Evolutionary conservation across 2,888 invertebrate genomes (phyloP).

Genomic region (Spilosoma lubricipeda): DNA sequence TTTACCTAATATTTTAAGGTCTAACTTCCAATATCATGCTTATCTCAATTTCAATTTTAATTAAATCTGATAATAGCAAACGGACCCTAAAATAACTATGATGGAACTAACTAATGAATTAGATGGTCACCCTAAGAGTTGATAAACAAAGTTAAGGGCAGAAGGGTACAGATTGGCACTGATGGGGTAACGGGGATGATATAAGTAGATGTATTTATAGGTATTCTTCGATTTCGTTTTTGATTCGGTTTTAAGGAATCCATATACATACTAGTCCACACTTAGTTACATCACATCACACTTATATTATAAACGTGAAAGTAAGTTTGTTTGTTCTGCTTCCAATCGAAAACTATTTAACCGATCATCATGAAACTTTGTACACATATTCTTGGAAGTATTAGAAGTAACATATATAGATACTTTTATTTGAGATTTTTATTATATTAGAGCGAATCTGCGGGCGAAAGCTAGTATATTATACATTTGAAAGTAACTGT

Average conservation of each 20-base stretch:
- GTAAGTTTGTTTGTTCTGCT: no score
- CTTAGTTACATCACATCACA: no score
- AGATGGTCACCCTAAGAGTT: slow-evolving; percentile 39
- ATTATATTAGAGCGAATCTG: no score
- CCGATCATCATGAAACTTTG: no score
- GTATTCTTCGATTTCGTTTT: neutral
- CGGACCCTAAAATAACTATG: slow-evolving; percentile 21
- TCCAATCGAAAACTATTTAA: no score
- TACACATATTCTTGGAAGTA: no score
- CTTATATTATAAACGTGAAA: no score
- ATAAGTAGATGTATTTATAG: neutral
- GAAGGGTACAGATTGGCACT: slow-evolving; percentile 18
- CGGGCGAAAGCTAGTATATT: no score
- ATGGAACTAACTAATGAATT: slow-evolving; percentile 45
- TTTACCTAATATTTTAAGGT: neutral
- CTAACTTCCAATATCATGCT: slow-evolving; percentile 2
- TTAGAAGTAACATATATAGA: no score
- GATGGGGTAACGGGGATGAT: slow-evolving; percentile 10
- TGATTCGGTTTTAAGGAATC: neutral
- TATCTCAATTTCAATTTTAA: slow-evolving; percentile 12
- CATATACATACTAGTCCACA: no score
- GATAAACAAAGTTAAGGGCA: slow-evolving; percentile 39
- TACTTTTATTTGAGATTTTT: no score
- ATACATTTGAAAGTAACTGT: no score
- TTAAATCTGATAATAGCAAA: slow-evolving; percentile 7